A percentile compares a stretch with the other conserved stretches of the same genome.
Conservation (phyloP, 2,797 vertebrate genomes). For the Dicrostonyx torquatus region DNA sequence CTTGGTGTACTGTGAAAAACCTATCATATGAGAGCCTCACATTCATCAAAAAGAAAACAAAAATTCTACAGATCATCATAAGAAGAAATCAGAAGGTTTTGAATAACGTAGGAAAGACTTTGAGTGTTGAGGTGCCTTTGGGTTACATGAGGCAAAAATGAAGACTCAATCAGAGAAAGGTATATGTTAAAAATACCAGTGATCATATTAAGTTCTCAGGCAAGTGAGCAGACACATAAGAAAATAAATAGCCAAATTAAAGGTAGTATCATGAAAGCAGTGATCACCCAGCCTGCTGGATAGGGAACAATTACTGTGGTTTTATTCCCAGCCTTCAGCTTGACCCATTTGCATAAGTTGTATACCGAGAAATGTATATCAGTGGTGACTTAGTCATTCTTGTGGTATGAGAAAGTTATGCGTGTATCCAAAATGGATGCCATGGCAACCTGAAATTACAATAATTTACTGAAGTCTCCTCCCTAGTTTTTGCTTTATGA, state of each 20-base stretch:
- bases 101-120: background rate
- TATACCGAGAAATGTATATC: background rate
- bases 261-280: background rate
- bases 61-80: background rate
- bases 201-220: background rate
- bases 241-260: background rate
- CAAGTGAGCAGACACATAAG: background rate
- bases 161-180: background rate
- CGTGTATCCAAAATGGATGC: background rate
- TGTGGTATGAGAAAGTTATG: background rate
- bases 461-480: background rate
- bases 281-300: background rate
- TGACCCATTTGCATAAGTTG: background rate
- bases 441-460: background rate
- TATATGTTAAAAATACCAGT: background rate
- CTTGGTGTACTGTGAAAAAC: background rate
- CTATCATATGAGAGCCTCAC: background rate
- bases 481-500: conserved; percentile 16
- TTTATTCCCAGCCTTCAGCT: background rate
- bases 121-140: background rate
- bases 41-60: background rate
- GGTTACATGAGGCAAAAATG: background rate
- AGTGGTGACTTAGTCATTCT: background rate
- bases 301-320: background rate
- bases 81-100: background rate